Evolutionary conservation across 2,113 vertebrate species (phyloP).

Genomic region (Sigmodon hispidus): DNA sequence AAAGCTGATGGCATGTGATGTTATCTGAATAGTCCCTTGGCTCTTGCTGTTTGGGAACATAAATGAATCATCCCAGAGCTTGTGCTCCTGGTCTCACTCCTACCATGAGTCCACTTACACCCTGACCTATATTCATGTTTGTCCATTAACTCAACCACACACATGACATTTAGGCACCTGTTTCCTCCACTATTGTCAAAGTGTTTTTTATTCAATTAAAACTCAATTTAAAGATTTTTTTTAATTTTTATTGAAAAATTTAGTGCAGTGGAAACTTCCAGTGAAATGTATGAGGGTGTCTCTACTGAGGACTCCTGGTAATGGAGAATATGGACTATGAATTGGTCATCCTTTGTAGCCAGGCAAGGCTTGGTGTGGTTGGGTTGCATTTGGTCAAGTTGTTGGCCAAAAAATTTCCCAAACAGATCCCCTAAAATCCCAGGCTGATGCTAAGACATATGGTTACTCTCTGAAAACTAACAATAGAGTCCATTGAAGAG

Average conservation of each 20-base stretch:
- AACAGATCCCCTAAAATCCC: too few species aligned
- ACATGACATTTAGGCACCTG: neutral
- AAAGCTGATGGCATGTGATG: slow-evolving; percentile 50
- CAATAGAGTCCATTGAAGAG: neutral
- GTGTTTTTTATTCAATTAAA: slow-evolving; percentile 25
- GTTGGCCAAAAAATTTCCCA: neutral
- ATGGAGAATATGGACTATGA: neutral
- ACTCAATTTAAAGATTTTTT: neutral
- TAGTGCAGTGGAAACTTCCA: neutral
- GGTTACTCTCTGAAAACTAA: neutral
- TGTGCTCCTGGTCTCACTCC: neutral
- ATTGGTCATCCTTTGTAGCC: neutral
- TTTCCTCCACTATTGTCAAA: neutral
- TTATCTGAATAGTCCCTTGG: slow-evolving; percentile 33
- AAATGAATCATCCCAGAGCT: slow-evolving; percentile 11
- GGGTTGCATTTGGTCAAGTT: neutral
- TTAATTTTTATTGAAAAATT: neutral
- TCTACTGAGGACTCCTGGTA: neutral
- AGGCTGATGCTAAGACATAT: neutral
- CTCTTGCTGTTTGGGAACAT: slow-evolving; percentile 1
- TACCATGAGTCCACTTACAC: neutral
- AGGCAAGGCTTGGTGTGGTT: neutral
- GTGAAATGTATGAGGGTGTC: neutral
- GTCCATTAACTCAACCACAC: neutral
- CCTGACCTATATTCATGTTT: neutral